Evolutionary conservation across 2,797 vertebrate genomes (phyloP).

Genomic region (Sebastes trivittatus): DNA sequence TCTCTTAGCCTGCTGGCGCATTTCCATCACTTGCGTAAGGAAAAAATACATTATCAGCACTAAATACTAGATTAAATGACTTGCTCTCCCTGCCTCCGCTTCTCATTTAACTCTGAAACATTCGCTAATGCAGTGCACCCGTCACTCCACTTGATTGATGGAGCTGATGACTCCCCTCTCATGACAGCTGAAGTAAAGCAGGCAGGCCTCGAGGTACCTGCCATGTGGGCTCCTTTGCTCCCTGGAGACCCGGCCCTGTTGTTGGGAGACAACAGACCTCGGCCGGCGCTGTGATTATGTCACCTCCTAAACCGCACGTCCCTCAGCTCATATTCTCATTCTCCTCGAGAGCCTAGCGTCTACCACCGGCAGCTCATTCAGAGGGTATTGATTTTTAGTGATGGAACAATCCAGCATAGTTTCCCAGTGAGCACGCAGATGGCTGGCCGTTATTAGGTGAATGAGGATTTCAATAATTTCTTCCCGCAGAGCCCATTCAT

Average conservation of each 20-base stretch:
- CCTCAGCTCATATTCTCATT: constrained; percentile 22
- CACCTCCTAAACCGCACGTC: constrained; percentile 31
- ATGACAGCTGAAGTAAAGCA: constrained; percentile 47
- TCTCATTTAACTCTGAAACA: constrained; percentile 42
- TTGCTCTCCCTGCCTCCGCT: constrained; percentile 3
- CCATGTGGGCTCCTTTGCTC: background rate
- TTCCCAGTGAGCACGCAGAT: constrained; percentile 46
- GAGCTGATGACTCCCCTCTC: constrained; percentile 27
- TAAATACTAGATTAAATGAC: constrained; percentile 41
- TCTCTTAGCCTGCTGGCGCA: constrained; percentile 8
- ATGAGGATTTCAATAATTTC: constrained; percentile 42
- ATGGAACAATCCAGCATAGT: constrained; percentile 41
- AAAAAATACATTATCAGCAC: constrained; percentile 39
- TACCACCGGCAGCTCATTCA: constrained; percentile 46
- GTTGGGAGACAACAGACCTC: constrained; percentile 25
- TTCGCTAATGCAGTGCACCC: constrained; percentile 53
- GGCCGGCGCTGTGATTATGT: constrained; percentile 25
- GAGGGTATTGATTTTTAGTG: constrained; percentile 57
- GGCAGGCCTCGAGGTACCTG: constrained; percentile 26
- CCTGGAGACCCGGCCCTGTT: background rate
- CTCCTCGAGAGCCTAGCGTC: constrained; percentile 13
- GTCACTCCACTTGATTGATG: constrained; percentile 66
- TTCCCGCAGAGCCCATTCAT: constrained; percentile 2
- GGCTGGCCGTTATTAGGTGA: constrained; percentile 21
- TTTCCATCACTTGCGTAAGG: constrained; percentile 24